Percentiles rank a stretch among this genome's conserved stretches.
These are phyloP conservation scores for Columba janthina DNA, from an alignment of 2,113 vertebrate genomes.

Conservation along the genomic window DNA sequence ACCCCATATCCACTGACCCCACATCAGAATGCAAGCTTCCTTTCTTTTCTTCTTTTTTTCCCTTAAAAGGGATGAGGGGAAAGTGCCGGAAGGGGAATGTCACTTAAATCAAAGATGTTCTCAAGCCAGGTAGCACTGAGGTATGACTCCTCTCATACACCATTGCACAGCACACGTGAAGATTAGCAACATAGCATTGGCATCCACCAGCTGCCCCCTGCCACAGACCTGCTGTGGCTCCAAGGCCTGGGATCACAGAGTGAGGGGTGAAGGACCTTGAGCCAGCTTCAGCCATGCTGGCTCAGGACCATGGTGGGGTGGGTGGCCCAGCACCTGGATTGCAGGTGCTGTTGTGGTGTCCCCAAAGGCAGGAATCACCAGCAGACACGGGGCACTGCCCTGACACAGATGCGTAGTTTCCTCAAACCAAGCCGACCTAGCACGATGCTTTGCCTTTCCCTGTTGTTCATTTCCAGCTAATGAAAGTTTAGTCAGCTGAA, in stretches of 20 bases:
- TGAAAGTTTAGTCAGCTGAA: not conserved
- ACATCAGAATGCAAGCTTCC: constrained; percentile 28
- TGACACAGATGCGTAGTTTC: not conserved
- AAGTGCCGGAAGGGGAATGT: not conserved
- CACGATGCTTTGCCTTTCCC: not conserved
- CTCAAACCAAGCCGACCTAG: not conserved
- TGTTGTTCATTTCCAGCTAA: not conserved
- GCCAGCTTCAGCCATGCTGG: not conserved
- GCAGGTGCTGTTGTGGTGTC: not conserved
- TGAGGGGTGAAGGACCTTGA: not conserved
- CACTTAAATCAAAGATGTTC: not conserved
- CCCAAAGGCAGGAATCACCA: not conserved
- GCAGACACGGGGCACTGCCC: not conserved
- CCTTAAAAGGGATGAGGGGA: not conserved
- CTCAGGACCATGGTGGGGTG: not conserved
- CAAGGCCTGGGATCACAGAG: not conserved
- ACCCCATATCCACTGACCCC: constrained; percentile 32
- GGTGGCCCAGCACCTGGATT: not conserved
- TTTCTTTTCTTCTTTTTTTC: not conserved
- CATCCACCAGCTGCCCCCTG: not conserved
- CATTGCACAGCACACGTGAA: accelerated
- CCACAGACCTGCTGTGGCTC: not conserved
- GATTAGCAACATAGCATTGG: not conserved
- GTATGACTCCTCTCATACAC: not conserved
- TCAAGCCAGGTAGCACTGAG: not conserved